phyloP scores from a whole-genome alignment of 2,888 invertebrate species.

The Noctua comes region DNA sequence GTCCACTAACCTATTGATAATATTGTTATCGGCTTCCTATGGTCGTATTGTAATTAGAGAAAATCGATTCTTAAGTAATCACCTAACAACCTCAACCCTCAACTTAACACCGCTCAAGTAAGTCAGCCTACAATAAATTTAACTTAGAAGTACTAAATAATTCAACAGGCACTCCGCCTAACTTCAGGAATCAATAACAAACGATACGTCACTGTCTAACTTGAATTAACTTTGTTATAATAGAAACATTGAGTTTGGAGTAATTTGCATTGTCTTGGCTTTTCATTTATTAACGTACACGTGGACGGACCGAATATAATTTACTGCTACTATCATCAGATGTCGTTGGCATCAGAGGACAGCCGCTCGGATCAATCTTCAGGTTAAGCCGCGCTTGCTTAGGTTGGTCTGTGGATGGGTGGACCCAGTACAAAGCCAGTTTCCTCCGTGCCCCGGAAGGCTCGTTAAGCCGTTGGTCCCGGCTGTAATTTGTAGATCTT shows the following conservation, averaged over 20 bases:
- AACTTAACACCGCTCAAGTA: conserved; percentile 2
- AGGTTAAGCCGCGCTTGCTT: no score
- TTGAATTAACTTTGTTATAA: conserved; percentile 11
- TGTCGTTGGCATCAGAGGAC: neutral
- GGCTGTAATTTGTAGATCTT: no score
- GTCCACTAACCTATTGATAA: neutral
- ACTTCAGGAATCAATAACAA: conserved; percentile 30
- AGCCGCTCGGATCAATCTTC: no score
- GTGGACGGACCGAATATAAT: neutral
- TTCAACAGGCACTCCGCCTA: conserved; percentile 22
- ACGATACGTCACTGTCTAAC: conserved; percentile 21
- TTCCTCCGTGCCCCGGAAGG: no score
- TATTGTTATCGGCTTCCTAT: neutral
- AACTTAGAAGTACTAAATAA: conserved; percentile 40
- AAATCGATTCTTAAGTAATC: neutral
- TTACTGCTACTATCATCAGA: no score
- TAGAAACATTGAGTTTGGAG: neutral
- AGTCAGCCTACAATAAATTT: conserved; percentile 14
- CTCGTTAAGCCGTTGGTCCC: no score
- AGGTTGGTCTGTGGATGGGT: no score
- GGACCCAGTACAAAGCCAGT: no score
- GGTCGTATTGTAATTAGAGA: neutral
- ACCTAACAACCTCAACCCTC: neutral
- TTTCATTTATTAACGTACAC: neutral
- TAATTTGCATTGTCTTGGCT: neutral